phyloP scores from a whole-genome alignment of 2,113 vertebrate genomes.

The Theropithecus gelada region DNA sequence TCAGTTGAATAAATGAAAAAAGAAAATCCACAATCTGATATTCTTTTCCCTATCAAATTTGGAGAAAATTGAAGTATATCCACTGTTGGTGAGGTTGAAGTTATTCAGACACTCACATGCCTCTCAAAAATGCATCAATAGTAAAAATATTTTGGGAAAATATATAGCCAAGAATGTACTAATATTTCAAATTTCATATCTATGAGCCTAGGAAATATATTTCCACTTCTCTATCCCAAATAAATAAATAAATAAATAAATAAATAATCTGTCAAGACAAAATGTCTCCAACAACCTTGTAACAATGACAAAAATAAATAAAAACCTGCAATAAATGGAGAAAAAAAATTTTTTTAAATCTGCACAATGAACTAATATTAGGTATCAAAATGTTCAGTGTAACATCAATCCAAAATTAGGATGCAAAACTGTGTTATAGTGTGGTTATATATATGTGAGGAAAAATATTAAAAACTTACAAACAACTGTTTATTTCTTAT shows the following conservation, averaged over 20 bases:
- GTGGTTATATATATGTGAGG: background rate
- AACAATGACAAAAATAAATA: background rate
- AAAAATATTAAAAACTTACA: background rate
- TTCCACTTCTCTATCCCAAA: background rate
- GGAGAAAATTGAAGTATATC: background rate
- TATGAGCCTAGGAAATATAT: background rate
- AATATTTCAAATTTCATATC: background rate
- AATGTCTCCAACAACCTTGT: background rate
- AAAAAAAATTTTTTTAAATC: background rate
- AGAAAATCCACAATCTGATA: background rate
- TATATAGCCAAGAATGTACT: background rate
- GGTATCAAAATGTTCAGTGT: background rate
- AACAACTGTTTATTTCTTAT: background rate
- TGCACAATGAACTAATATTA: background rate
- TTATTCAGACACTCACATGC: background rate
- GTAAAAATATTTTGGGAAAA: background rate
- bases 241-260: background rate
- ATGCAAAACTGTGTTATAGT: background rate
- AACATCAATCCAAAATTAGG: background rate
- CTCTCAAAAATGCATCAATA: background rate
- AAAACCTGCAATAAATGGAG: background rate
- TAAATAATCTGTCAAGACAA: background rate
- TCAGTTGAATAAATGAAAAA: background rate
- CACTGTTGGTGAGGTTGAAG: background rate
- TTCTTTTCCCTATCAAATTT: background rate